Conservation (phyloP, 2,888 invertebrate species). For the Bhutanitis thaidina region DNA sequence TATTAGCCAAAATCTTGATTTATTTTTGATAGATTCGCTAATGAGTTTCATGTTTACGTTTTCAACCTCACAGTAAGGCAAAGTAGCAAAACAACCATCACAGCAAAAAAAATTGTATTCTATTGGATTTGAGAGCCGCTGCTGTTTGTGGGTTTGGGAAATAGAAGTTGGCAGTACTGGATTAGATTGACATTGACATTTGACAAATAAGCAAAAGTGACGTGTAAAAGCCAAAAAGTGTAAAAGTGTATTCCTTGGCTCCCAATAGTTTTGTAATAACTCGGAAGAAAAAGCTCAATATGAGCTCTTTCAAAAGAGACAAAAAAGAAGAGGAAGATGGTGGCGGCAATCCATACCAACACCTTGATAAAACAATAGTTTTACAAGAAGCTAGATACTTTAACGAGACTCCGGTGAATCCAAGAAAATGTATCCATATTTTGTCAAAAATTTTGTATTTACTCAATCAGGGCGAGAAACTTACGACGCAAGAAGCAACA, state of each 20-base stretch:
- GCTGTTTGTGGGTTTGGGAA: no score
- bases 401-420: constrained; percentile 98
- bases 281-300: constrained; percentile 68
- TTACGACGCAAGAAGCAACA: constrained; percentile 97
- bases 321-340: constrained; percentile 98
- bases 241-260: constrained; percentile 70
- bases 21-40: no score
- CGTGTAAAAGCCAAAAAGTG: no score
- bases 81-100: no score
- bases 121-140: no score
- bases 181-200: no score
- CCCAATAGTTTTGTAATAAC: constrained; percentile 58
- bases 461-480: constrained; percentile 95
- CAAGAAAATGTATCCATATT: constrained; percentile 97
- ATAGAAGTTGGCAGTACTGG: no score
- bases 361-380: constrained; percentile 97
- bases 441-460: constrained; percentile 97
- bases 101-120: no score
- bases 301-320: constrained; percentile 92
- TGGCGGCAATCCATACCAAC: constrained; percentile 93
- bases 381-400: constrained; percentile 98
- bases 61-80: no score
- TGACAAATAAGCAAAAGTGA: constrained; percentile 26
- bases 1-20: no score
- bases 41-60: no score